Evolutionary conservation across 2,113 vertebrate species (phyloP), one percentile per base, ranked within the genome.

Genomic region (Mesocricetus auratus): DNA sequence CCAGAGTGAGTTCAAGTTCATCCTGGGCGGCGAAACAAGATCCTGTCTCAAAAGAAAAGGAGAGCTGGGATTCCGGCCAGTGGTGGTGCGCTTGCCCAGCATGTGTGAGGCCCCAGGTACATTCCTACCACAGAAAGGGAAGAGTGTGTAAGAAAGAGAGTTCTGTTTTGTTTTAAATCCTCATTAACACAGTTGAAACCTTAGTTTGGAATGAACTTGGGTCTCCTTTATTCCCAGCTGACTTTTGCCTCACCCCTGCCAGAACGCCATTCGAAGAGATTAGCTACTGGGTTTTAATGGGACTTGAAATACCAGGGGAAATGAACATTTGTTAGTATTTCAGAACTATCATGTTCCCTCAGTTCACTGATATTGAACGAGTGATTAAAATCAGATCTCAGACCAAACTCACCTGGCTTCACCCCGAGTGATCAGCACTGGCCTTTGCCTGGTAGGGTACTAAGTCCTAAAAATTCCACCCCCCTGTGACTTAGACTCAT

Each of bases 121-220:
- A 13, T 73, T 24, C 22, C 86, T 56, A 39, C 24, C 8, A 73
- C 36, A 29, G 50, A 26, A 53, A 9, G 19, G 24, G 50, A 13
- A 58, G 92, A 47, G 2, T 62, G 33, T 75, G 5, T 12, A 50
- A 50, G n/a, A 86, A 66, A 56, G 68, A 91, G 22, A 83, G 47
- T 78, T 97, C 8, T 7, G 53, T 93, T 96, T 83, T 68, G 71
- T 69, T 91, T 95, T 73, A 93, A 81, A 85, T 89, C 60, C 33
- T 92, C 39, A 73, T 93, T 95, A 39, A 64, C 92, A 89, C 62
- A 81, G 33, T 69, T 33, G 83, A 90, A 93, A 64, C 24, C 39
- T 89, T 24, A 13, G 24, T n/a, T 79, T 26, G 92, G 66, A 60
- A 53, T 56, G n/a, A 19, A 73, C 42, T 88, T 88, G 4, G 45